Percentiles rank a stretch among this genome's conserved stretches.
Conservation (phyloP, 2,888 invertebrate species). For the Nasonovia ribisnigri region DNA sequence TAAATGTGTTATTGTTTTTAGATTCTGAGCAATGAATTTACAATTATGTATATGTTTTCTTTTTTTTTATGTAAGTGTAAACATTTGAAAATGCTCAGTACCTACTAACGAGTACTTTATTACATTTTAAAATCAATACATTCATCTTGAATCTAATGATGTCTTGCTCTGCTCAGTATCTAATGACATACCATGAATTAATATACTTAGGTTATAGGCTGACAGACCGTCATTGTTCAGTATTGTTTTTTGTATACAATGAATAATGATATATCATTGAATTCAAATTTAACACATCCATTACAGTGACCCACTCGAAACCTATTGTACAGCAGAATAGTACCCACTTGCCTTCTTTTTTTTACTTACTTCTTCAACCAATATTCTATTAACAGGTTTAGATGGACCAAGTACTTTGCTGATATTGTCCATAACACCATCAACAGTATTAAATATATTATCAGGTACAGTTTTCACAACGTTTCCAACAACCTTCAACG, state of each 20-base stretch:
- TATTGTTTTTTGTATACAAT: neutral
- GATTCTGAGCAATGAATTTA: neutral
- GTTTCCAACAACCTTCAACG: conserved; percentile 80
- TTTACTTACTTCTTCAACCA: conserved; percentile 41
- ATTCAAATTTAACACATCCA: neutral
- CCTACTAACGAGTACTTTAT: too few species aligned
- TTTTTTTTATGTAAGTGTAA: neutral
- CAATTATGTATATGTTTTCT: neutral
- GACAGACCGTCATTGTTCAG: neutral
- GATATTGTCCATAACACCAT: conserved; percentile 78
- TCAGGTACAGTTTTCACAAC: conserved; percentile 91
- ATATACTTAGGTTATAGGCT: neutral
- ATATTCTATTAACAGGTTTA: conserved; percentile 29
- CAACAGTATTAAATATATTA: conserved; percentile 86
- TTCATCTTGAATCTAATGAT: neutral
- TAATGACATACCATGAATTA: neutral
- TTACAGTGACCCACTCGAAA: neutral
- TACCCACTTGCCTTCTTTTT: neutral
- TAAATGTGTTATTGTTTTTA: neutral
- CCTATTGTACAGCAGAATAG: neutral
- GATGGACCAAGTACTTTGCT: conserved; percentile 65
- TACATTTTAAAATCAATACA: neutral
- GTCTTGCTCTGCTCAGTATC: neutral
- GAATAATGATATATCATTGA: neutral
- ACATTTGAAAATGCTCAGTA: too few species aligned